Evolutionary conservation across 2,888 invertebrate genomes (phyloP).

Genomic region (Nesidiocoris tenuis): DNA sequence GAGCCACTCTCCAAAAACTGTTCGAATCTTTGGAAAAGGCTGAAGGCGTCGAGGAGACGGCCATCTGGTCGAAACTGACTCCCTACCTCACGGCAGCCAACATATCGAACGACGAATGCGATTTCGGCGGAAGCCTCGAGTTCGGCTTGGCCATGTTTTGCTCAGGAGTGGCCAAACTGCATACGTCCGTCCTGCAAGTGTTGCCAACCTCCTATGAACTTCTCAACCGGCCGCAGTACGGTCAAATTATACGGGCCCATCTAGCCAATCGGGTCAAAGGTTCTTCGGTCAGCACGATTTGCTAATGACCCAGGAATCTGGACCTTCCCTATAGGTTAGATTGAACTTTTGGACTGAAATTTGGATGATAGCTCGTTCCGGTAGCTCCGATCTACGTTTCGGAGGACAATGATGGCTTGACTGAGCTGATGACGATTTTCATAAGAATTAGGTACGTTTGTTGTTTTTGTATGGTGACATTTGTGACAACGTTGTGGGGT

Average conservation of each 20-base stretch:
- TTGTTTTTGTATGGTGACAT: no score
- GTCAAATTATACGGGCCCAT: conserved; percentile 73
- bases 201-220: conserved; percentile 75
- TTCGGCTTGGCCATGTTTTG: conserved; percentile 82
- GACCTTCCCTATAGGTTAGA: no score
- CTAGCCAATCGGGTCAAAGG: conserved; percentile 66
- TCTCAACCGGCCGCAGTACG: conserved; percentile 69
- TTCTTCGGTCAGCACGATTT: conserved; percentile 26
- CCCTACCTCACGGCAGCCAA: conserved; percentile 79
- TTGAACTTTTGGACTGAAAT: no score
- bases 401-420: no score
- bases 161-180: conserved; percentile 68
- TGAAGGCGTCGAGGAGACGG: conserved; percentile 61
- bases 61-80: conserved; percentile 69
- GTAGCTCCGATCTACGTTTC: no score
- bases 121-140: conserved; percentile 91
- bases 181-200: conserved; percentile 64
- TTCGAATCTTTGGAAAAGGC: conserved; percentile 60
- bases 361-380: no score
- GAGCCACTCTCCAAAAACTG: conserved; percentile 62
- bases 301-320: conserved; percentile 4
- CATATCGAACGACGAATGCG: conserved; percentile 91
- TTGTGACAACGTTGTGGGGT: no score
- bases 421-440: no score
- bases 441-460: no score